Conservation (phyloP, 2,113 vertebrate genomes). For the Panthera tigris region DNA sequence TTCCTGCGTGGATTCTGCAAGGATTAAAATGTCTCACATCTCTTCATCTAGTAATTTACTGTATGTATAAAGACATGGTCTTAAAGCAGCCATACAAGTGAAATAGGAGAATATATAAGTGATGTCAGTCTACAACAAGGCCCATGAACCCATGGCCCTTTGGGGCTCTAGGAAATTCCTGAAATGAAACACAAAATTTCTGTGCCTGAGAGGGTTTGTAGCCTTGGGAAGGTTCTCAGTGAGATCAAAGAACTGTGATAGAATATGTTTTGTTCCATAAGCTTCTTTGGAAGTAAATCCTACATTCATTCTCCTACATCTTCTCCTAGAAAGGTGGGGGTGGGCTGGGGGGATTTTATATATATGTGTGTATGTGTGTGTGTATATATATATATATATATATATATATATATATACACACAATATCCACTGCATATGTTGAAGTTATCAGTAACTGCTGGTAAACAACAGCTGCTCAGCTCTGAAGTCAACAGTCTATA, state of each 20-base stretch:
- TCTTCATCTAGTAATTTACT: neutral
- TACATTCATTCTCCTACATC: neutral
- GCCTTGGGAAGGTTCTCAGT: neutral
- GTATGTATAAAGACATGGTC: neutral
- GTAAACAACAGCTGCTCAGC: slow-evolving; percentile 73
- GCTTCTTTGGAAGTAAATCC: neutral
- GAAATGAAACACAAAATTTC: neutral
- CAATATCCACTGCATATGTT: slow-evolving; percentile 7
- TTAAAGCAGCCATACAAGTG: neutral
- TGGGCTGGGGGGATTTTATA: neutral
- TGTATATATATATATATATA: neutral
- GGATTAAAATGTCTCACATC: neutral
- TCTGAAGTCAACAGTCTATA: slow-evolving; percentile 79
- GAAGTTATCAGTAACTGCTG: slow-evolving; percentile 61
- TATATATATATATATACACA: neutral
- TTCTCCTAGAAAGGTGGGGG: slow-evolving; percentile 23
- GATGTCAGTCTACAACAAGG: neutral
- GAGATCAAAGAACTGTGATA: neutral
- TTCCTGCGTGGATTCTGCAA: neutral
- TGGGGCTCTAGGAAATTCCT: neutral
- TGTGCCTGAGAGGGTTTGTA: neutral
- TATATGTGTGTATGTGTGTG: neutral
- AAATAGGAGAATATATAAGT: neutral
- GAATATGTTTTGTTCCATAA: neutral
- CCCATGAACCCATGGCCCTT: neutral